Evolutionary conservation across 2,113 vertebrate species (phyloP), one percentile per base, ranked within the genome.

Genomic region (Xenopus tropicalis): DNA sequence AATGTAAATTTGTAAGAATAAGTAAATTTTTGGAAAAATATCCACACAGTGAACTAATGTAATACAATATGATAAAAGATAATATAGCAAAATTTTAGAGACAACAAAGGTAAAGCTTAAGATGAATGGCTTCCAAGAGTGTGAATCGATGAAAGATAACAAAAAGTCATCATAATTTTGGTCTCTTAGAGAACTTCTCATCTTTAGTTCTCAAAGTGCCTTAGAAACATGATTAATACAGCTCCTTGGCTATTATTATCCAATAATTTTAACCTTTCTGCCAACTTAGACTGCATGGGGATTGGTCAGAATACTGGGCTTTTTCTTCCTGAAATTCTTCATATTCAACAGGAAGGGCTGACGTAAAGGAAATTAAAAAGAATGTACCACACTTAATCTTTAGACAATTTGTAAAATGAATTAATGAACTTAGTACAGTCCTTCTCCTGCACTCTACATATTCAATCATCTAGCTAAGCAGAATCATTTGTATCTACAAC

Each of bases 71-170:
- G 7, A 17, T n/a, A 20, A 54, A n/a, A 9, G 7, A 54, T 17
- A n/a, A n/a, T n/a, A 54, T n/a, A 54, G 19, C 14, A n/a, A 54
- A n/a, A 1, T n/a, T 54, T 54, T n/a, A 17, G 17, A 1, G 8
- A n/a, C 1, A 17, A 19, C 3, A 59, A 17, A 59, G 21, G 57
- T 59, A 23, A 59, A 59, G 21, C 20, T 12, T 22, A 11, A 22
- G 61, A 72, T 54, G 48, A 56, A 72, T 42, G 25, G 29, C 25
- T 43, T 46, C n/a, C 17, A 44, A 72, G 14, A 63, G 16, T 72
- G 23, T 63, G 70, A 68, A 56, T 68, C 48, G n/a, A 72, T 72
- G 52, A 23, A 72, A 72, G 70, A 72, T 72, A 72, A 65, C 20
- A 56, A 56, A 23, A 72, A 72, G 70, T 61, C 69, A 61, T 59